Conservation (phyloP, 1,140 invertebrate genomes). For the Gonioctena quinquepunctata region DNA sequence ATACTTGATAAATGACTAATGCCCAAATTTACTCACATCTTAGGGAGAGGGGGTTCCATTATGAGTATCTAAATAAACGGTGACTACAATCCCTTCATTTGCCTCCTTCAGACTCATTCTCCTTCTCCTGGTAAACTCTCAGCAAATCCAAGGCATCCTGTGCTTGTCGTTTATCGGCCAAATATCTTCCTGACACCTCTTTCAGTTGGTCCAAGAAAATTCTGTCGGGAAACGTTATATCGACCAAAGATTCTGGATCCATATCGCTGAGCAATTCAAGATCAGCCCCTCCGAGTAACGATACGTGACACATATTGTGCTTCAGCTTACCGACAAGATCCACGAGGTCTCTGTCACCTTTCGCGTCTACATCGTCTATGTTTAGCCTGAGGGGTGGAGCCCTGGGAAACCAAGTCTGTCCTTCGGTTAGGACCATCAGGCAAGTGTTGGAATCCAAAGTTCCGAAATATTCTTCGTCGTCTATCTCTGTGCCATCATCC, state of each 20-base stretch:
- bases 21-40: background rate
- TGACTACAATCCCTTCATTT: conserved; percentile 15
- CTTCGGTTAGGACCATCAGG: conserved; percentile 75
- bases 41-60: background rate
- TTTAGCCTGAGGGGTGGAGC: conserved; percentile 61
- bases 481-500: conserved; percentile 84
- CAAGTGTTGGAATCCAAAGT: conserved; percentile 81
- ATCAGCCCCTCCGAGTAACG: conserved; percentile 77
- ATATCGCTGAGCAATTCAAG: conserved; percentile 81
- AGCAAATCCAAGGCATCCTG: conserved; percentile 82
- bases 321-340: conserved; percentile 74
- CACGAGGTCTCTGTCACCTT: conserved; percentile 60
- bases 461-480: conserved; percentile 86
- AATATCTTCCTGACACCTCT: conserved; percentile 78
- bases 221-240: conserved; percentile 78
- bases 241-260: conserved; percentile 80
- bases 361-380: conserved; percentile 69
- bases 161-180: conserved; percentile 79
- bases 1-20: too few relatives aligned
- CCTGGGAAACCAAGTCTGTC: conserved; percentile 70
- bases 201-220: conserved; percentile 81
- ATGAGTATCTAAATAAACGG: background rate
- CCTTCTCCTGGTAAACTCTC: conserved; percentile 55
- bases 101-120: conserved; percentile 48
- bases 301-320: conserved; percentile 78